phyloP scores from a whole-genome alignment of 2,888 invertebrate genomes.

The Tachina lurida region DNA sequence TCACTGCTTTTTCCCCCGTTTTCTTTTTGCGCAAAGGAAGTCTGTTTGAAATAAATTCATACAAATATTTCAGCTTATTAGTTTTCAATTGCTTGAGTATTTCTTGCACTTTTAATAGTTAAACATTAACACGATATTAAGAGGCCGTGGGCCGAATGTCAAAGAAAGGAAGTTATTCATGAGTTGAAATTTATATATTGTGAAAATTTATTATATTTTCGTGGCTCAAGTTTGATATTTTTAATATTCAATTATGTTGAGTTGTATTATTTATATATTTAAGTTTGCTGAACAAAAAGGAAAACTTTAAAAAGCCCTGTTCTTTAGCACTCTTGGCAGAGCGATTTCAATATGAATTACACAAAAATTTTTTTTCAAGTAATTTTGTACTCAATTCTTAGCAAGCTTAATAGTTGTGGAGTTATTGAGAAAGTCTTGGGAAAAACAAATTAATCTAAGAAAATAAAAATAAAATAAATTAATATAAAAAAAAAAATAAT shows the following conservation, averaged over 20 bases:
- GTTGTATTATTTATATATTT: not conserved
- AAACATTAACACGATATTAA: slow-evolving; percentile 57
- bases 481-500: too few species aligned
- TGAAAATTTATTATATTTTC: slow-evolving; percentile 43
- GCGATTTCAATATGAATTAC: too few species aligned
- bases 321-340: too few species aligned
- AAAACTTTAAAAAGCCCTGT: too few species aligned
- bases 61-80: slow-evolving; percentile 9
- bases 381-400: too few species aligned
- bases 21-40: slow-evolving; percentile 36
- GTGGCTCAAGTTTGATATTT: not conserved
- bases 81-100: slow-evolving; percentile 1
- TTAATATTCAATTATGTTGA: slow-evolving; percentile 17
- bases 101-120: slow-evolving; percentile 34
- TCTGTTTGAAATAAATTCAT: slow-evolving; percentile 19
- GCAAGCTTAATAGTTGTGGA: too few species aligned
- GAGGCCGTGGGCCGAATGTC: slow-evolving; percentile 34
- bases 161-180: slow-evolving; percentile 38
- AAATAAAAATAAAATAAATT: too few species aligned
- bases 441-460: too few species aligned
- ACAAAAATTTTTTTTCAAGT: too few species aligned
- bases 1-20: not conserved
- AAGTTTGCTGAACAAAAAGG: not conserved
- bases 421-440: too few species aligned
- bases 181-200: slow-evolving; percentile 46